Evolutionary conservation across 2,888 invertebrate species (phyloP).

Genomic region (Oscheius sp.): DNA sequence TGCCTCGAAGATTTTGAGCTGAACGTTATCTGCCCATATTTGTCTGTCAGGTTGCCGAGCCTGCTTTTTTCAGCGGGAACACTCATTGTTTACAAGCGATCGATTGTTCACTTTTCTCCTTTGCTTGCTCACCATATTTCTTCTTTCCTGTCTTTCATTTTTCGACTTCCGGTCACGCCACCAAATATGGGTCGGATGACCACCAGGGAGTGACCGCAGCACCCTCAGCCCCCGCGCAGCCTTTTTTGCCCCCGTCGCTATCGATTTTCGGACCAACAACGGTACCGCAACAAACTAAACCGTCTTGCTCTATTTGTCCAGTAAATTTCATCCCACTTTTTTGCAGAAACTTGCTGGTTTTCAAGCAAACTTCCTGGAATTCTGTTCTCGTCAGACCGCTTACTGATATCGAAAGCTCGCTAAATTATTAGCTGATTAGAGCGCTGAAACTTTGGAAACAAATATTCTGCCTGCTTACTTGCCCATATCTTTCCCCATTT

Average conservation of each 20-base stretch:
- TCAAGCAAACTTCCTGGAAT: background rate
- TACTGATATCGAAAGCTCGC: background rate
- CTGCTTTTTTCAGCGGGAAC: background rate
- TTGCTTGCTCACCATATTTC: background rate
- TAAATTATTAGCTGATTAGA: constrained; percentile 17
- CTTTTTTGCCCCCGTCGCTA: constrained; percentile 32
- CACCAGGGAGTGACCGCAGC: constrained; percentile 17
- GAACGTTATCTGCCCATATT: background rate
- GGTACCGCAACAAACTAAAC: constrained; percentile 30
- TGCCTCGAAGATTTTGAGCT: too few relatives aligned
- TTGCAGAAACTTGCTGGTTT: background rate
- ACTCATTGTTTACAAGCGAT: constrained; percentile 10
- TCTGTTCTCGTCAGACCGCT: background rate
- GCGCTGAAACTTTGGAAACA: background rate
- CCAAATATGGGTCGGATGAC: constrained; percentile 9
- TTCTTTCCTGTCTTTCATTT: too few relatives aligned
- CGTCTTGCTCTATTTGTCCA: background rate
- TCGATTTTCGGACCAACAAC: constrained; percentile 36
- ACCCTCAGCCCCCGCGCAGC: constrained; percentile 21
- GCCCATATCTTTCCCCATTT: too few relatives aligned
- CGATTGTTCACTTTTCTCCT: constrained; percentile 15
- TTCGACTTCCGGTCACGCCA: background rate
- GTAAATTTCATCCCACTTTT: too few relatives aligned
- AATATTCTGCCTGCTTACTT: too few relatives aligned
- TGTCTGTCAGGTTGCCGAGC: background rate